Evolutionary conservation across 2,888 invertebrate species (phyloP).

Genomic region (Rhagonycha fulva): DNA sequence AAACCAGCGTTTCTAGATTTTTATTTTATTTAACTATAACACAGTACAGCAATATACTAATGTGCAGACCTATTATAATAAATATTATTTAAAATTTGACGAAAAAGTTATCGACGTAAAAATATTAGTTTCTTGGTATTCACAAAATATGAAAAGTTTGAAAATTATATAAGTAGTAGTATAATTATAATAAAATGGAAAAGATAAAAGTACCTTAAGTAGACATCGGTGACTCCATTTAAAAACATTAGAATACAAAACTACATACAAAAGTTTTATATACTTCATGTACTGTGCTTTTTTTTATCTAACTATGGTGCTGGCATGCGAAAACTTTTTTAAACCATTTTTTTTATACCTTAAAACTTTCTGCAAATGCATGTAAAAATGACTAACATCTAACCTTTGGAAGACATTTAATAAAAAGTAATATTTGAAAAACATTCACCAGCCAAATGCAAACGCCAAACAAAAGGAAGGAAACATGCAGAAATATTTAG

Average conservation of each 20-base stretch:
- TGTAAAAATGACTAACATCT: conserved; percentile 27
- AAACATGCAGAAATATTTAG: conserved; percentile 52
- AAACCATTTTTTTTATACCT: conserved; percentile 30
- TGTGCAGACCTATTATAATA: conserved; percentile 23
- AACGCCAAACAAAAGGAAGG: conserved; percentile 52
- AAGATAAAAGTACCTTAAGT: conserved; percentile 43
- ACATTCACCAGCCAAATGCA: conserved; percentile 56
- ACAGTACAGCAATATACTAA: conserved; percentile 44
- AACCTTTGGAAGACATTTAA: conserved; percentile 32
- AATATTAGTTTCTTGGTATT: neutral
- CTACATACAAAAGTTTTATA: conserved; percentile 38
- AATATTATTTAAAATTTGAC: conserved; percentile 11
- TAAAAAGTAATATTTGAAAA: conserved; percentile 40
- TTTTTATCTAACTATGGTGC: conserved; percentile 54
- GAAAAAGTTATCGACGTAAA: neutral
- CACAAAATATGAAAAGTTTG: neutral
- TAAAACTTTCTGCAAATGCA: conserved; percentile 31
- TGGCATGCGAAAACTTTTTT: conserved; percentile 48
- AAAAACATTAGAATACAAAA: conserved; percentile 40
- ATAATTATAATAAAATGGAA: conserved; percentile 32
- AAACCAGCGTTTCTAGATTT: conserved; percentile 53
- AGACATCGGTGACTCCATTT: conserved; percentile 44
- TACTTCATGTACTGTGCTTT: conserved; percentile 50
- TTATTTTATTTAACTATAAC: conserved; percentile 38
- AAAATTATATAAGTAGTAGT: conserved; percentile 18